Evolutionary conservation across 2,113 vertebrate species (phyloP).

Genomic region (Cryptomyrus ogoouensis): DNA sequence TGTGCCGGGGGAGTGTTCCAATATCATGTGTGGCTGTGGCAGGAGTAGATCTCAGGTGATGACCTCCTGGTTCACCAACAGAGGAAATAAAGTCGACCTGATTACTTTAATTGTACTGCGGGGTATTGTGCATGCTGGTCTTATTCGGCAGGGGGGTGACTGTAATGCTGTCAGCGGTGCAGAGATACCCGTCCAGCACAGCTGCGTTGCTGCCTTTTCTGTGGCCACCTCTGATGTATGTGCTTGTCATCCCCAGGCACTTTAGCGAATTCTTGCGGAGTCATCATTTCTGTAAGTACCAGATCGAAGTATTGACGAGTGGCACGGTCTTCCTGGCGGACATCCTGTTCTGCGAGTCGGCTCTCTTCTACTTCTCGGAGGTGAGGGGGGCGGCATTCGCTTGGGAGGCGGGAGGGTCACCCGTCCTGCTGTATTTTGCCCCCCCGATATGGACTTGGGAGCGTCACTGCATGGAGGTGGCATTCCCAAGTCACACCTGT

Average conservation of each 20-base stretch:
- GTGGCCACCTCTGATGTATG: background rate
- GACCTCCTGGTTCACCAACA: background rate
- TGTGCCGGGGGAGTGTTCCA: background rate
- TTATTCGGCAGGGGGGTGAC: background rate
- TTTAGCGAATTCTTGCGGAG: constrained; percentile 93
- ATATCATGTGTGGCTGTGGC: background rate
- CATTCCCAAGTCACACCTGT: background rate
- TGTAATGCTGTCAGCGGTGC: background rate
- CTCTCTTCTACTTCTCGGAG: constrained; percentile 99
- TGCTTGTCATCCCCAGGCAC: constrained; percentile 67
- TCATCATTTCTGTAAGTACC: constrained; percentile 99
- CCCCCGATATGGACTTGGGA: background rate
- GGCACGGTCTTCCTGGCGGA: constrained; percentile 96
- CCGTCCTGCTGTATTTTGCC: background rate
- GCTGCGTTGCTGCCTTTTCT: background rate
- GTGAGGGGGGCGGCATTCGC: constrained; percentile 51
- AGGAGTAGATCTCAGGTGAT: background rate
- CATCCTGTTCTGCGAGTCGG: constrained; percentile 96
- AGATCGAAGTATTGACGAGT: constrained; percentile 98
- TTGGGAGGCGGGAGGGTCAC: background rate
- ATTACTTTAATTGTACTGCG: background rate
- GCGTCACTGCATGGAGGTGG: background rate
- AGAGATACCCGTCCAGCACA: background rate
- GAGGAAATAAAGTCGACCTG: background rate
- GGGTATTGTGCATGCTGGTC: background rate